phyloP scores from a whole-genome alignment of 2,888 invertebrate species.

The Selenia dentaria region DNA sequence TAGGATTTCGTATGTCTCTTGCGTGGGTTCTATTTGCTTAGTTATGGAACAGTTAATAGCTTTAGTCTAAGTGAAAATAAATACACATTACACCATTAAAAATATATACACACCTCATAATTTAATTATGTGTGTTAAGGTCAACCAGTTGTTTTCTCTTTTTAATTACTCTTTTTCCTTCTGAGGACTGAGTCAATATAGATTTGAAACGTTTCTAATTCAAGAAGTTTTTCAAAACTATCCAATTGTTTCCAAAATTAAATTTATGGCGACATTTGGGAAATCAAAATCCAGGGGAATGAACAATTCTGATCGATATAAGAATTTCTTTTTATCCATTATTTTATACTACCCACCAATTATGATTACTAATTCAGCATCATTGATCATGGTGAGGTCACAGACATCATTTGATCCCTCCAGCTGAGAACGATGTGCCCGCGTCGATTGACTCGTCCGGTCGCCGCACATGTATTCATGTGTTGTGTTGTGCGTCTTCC shows the following conservation, averaged over 20 bases:
- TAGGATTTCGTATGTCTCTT: constrained; percentile 30
- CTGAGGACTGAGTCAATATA: too few species aligned
- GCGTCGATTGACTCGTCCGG: constrained; percentile 79
- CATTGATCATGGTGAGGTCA: constrained; percentile 23
- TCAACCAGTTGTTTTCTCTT: constrained; percentile 1
- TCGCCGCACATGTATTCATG: constrained; percentile 56
- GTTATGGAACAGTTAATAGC: constrained; percentile 13
- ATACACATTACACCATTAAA: background rate
- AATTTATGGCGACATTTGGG: too few species aligned
- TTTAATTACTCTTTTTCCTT: too few species aligned
- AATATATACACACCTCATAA: background rate
- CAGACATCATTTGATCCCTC: constrained; percentile 37
- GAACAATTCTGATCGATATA: too few species aligned
- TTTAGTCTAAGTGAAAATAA: constrained; percentile 5
- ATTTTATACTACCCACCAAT: too few species aligned
- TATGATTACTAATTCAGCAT: constrained; percentile 12
- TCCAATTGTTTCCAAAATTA: too few species aligned
- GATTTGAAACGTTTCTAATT: too few species aligned
- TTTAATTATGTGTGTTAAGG: background rate
- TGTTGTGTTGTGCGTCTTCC: constrained; percentile 48
- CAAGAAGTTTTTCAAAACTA: too few species aligned
- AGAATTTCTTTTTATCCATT: too few species aligned
- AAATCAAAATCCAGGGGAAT: too few species aligned
- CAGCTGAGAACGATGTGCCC: constrained; percentile 63
- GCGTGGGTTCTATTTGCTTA: constrained; percentile 10